Base-by-base conservation (phyloP, 2,113 vertebrate species). In the Pseudopodoces humilis region DNA sequence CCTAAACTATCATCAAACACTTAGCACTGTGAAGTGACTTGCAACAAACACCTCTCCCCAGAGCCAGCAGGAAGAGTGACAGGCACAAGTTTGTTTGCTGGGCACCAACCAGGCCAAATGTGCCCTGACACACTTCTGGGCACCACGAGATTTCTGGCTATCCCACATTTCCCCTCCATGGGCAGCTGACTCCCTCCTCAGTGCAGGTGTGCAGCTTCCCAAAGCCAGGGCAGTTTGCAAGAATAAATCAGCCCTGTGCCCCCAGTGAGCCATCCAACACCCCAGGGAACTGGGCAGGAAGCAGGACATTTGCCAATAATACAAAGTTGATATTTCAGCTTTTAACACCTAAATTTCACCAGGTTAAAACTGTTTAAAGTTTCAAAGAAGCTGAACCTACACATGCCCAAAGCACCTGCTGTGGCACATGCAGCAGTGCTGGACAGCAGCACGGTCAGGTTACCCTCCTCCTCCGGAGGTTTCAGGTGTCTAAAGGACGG, bases 81-180 rank as follows among this genome's bases (percentile, higher is more conserved):
- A 93, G 88, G 95, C 94, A 95, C 95, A 96, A 92, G 94, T 92
- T 95, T 74, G 75, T 15, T n/a, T 55, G n/a, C 33, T 6, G 76
- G 53, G 69, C 20, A 59, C 59, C 81, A 0, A 10, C 41, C 81
- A 39, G 50, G 25, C 43, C 94, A 80, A 70, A 47, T 2, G 53
- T 9, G 69, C 75, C 87, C 84, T 21, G 43, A 14, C 70, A 89
- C 60, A 27, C 31, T 70, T 8, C 1, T 2, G 16, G 37, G 63
- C 52, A 44, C 63, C 37, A 31, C 0, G 4, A 43, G 58, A 31
- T 21, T 56, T 8, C 55, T 75, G 65, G 3, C 58, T 37, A 35
- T 50, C 46, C 75, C 13, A 9, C 74, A 14, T 27, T 33, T 79
- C 90, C 76, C 83, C 91, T 88, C 35, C 20, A 35, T 3, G 19